phyloP scores from a whole-genome alignment of 2,888 invertebrate genomes.

The Mesorhabditis spiculigera region DNA sequence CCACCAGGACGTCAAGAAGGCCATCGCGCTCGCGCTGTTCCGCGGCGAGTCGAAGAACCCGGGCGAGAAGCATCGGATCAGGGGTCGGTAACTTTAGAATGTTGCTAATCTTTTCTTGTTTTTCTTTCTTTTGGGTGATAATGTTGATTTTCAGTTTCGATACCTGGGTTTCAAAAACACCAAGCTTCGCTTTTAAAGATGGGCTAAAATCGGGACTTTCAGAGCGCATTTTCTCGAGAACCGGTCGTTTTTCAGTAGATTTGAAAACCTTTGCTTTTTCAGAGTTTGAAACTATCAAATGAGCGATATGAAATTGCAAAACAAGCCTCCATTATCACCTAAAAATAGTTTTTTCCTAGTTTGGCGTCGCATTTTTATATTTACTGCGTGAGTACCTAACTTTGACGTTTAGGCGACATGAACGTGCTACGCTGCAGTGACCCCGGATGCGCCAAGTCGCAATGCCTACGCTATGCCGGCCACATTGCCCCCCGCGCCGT shows the following conservation, averaged over 20 bases:
- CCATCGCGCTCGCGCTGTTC: constrained; percentile 85
- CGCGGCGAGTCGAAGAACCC: constrained; percentile 97
- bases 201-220: too few relatives aligned
- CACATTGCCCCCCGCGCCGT: constrained; percentile 89
- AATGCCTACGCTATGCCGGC: constrained; percentile 85
- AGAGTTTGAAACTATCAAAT: too few relatives aligned
- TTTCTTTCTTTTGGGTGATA: not conserved
- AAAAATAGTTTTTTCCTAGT: too few relatives aligned
- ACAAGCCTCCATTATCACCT: too few relatives aligned
- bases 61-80: constrained; percentile 50
- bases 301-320: too few relatives aligned
- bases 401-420: constrained; percentile 74
- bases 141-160: not conserved
- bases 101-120: not conserved
- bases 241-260: too few relatives aligned
- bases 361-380: not conserved
- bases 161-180: not conserved
- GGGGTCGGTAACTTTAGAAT: constrained; percentile 23
- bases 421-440: constrained; percentile 95
- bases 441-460: constrained; percentile 98
- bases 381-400: not conserved
- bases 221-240: too few relatives aligned
- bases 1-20: constrained; percentile 90
- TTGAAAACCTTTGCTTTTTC: too few relatives aligned
- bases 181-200: too few relatives aligned